These are phyloP conservation scores for Drosophila koepferae DNA, from an alignment of 2,888 invertebrate genomes.

Conservation along the genomic window DNA sequence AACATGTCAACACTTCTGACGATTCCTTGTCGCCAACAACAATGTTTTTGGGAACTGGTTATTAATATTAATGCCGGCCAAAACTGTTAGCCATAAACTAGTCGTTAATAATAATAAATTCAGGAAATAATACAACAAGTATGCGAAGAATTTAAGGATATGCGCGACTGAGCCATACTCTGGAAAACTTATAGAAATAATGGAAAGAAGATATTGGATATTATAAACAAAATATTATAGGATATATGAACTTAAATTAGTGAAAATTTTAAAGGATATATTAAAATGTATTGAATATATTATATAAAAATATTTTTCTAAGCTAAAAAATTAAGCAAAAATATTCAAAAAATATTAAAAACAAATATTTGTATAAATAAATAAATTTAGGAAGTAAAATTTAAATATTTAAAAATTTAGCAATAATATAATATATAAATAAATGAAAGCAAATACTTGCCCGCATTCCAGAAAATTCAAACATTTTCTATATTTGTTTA, in stretches of 20 bases:
- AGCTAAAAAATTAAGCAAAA: too few species aligned
- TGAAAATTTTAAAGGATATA: too few species aligned
- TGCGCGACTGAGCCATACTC: neutral
- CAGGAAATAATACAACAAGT: neutral
- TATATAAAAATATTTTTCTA: too few species aligned
- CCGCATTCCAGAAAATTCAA: neutral
- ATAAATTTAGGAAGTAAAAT: too few species aligned
- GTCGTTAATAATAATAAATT: constrained; percentile 52
- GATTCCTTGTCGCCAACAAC: constrained; percentile 59
- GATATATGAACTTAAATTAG: neutral
- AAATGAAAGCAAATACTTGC: neutral
- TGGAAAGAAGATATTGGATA: neutral
- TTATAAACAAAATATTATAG: neutral
- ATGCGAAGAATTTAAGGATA: accelerated
- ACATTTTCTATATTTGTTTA: neutral
- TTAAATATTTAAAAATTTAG: too few species aligned
- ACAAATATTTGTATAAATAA: too few species aligned
- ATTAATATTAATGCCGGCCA: constrained; percentile 77
- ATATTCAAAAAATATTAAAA: too few species aligned
- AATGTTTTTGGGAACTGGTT: constrained; percentile 66
- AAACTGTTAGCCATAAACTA: constrained; percentile 48
- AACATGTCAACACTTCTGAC: constrained; percentile 50
- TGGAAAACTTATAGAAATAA: neutral
- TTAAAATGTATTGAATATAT: too few species aligned
- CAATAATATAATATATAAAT: neutral